Evolutionary conservation across 2,797 vertebrate species (phyloP).

Genomic region (Vireo griseus): DNA sequence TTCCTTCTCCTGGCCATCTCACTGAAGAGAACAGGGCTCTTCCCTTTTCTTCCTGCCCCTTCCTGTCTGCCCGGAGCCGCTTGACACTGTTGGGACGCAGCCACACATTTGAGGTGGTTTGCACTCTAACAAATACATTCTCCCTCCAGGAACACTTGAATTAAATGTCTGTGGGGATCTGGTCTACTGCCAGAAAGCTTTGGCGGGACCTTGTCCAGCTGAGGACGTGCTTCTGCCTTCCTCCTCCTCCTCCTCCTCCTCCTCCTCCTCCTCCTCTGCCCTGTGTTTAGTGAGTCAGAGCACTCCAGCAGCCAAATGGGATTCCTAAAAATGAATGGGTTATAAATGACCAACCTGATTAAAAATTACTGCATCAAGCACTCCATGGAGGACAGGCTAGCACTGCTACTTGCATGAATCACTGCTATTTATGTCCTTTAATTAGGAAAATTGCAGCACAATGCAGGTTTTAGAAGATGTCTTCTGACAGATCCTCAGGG

Average conservation of each 20-base stretch:
- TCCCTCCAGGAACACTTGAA: not conserved
- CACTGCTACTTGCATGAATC: not conserved
- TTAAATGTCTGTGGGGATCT: not conserved
- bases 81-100: not conserved
- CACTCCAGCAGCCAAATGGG: not conserved
- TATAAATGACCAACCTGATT: not conserved
- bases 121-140: not conserved
- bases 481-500: not conserved
- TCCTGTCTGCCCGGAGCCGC: not conserved
- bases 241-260: not conserved
- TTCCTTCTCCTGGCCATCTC: not conserved
- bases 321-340: not conserved
- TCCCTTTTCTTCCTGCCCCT: not conserved
- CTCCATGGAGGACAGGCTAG: not conserved
- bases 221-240: not conserved
- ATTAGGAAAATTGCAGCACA: conserved; percentile 1
- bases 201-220: not conserved
- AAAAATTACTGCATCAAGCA: not conserved
- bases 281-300: not conserved
- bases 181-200: not conserved
- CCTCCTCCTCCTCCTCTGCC: not conserved
- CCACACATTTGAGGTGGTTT: not conserved
- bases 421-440: conserved; percentile 6
- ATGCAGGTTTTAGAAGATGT: not conserved
- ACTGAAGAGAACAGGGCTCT: not conserved